Evolutionary conservation across 92 coral and sea anemone genomes (phyloP), one percentile per base, ranked within the genome.

Genomic region (Chrysogorgia sp.): DNA sequence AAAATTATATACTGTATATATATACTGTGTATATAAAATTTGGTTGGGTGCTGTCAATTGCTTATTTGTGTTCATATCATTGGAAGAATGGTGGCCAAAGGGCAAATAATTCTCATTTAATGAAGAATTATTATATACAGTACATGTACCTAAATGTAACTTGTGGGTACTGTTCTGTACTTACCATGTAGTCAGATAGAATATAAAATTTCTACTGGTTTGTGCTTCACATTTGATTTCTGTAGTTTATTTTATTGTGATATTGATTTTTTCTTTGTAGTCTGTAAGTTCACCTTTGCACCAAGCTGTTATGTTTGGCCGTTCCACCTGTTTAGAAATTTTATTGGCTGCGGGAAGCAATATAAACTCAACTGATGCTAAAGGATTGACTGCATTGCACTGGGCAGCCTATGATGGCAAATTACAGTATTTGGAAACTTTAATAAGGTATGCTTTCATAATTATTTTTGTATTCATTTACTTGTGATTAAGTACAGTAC

Each of bases 311-410:
- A 92, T 89, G 77, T 92, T 87, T 82, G 99, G 99, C 1, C 92
- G 90, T 59, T 79, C 90, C 14, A 90, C 92, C 13, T 96, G 99
- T 76, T 75, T 96, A 60, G 99, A 96, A 76, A 90, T 96, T 15
- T 86, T 96, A 21, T 71, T 96, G 24, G 81, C 86, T 33, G 97
- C 92, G 74, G 99, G 99, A 34, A 96, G 97, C 32, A 93, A 96
- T 79, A 97, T 96, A 20, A 91, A 91, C 53, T 86, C 97, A 37
- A 72, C 89, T n/a, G 92, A 96, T 29, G 86, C 90, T 0, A 93
- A 91, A 77, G 99, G 99, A 32, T 96, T 97, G 99, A 96, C 99
- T 14, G 96, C 99, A 2, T 67, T 96, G 22, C 99, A 96, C 63
- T 96, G 92, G 0, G 99, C 99, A 41, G 80, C 94, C 25, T 77